Base-by-base conservation (phyloP, 2,888 invertebrate genomes). In the Yponomeuta malinellus region DNA sequence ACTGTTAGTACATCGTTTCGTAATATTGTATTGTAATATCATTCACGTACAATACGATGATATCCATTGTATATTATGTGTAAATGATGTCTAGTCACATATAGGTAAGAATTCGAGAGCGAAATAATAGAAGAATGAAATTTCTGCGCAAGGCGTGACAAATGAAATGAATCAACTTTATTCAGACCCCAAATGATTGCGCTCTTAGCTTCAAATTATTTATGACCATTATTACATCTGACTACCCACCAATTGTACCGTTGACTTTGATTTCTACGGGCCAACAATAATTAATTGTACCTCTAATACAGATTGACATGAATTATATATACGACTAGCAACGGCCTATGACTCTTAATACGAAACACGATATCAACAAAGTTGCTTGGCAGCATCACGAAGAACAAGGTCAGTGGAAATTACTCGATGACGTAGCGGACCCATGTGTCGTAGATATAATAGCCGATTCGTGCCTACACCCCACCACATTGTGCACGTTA, bases 111-210 rank as follows among this genome's bases (percentile, higher is more conserved):
- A 43, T 1, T 8, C 6, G 43, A 1, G 9, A 8, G 43, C 43
- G 43, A 43, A 5, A 43, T 8, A 43, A 12, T 31, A 3, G 52
- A 12, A 59, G 15, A 15, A 59, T 8, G 10, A 65, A 31, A 12
- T 65, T 33, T 33, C 10, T 33, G 12, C 65, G 10, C 65, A 29
- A 65, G 10, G 10, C 10, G 65, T 33, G 65, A 10, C 65, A 65
- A 48, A 68, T 48, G 48, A 4, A 43, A 48, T 59, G 48, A 68
- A 68, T 68, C 31, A 68, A 52, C 29, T 29, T 52, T 68, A 31
- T 52, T 68, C 15, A 29, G 52, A 52, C 59, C 68, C 10, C 29
- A 52, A 52, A 59, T 59, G 31, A 23, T 68, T 15, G 29, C 52
- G 68, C 68, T 31, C 3, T 31, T 65, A 65, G 31, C 31, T 33